Percentiles rank a stretch among this genome's conserved stretches.
Evolutionary conservation across 2,888 invertebrate species (phyloP).

Genomic region (Xestia rhomboidea): DNA sequence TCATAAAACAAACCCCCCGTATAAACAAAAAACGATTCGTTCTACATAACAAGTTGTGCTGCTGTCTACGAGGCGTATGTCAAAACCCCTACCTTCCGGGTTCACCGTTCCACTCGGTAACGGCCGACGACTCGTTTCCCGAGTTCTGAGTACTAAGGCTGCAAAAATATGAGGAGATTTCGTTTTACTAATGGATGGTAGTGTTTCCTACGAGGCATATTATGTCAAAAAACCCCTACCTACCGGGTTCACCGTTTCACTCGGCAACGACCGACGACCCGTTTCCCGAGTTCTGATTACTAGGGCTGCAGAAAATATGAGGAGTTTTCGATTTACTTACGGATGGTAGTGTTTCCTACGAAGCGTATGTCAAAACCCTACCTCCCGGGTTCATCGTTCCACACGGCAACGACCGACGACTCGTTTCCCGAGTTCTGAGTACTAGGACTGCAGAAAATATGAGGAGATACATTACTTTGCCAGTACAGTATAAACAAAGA

Average conservation of each 20-base stretch:
- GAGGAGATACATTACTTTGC: background rate
- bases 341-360: no score
- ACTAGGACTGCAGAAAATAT: constrained; percentile 27
- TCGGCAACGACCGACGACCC: constrained; percentile 8
- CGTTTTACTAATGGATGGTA: background rate
- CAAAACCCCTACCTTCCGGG: background rate
- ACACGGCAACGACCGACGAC: constrained; percentile 31
- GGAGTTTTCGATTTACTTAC: background rate
- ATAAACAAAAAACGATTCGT: background rate
- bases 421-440: constrained; percentile 14
- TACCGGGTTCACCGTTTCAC: constrained; percentile 18
- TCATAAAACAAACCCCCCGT: background rate
- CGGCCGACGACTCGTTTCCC: constrained; percentile 10
- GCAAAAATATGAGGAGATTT: constrained; percentile 6
- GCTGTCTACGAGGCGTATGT: no score
- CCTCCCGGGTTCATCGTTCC: constrained; percentile 20
- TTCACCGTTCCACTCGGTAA: no score
- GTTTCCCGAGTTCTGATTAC: constrained; percentile 25
- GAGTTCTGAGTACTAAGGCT: constrained; percentile 41
- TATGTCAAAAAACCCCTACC: background rate
- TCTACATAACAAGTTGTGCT: background rate
- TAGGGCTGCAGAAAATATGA: constrained; percentile 33
- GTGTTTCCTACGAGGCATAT: background rate
- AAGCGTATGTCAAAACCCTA: no score
- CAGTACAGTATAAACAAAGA: background rate